These are phyloP conservation scores for Microplitis manilae DNA, from an alignment of 2,888 invertebrate genomes.

Conservation along the genomic window DNA sequence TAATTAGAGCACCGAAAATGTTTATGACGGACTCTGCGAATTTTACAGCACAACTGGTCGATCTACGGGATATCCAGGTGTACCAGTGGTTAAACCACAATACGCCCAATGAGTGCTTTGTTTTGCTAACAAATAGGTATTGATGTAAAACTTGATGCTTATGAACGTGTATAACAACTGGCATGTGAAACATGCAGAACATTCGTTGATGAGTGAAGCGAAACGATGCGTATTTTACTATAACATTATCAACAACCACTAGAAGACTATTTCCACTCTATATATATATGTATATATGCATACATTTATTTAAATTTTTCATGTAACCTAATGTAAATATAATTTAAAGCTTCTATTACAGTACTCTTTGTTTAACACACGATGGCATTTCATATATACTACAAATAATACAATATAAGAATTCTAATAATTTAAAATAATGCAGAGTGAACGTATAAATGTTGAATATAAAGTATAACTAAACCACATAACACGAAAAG, in stretches of 20 bases:
- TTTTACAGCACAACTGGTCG: background rate
- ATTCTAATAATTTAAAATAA: background rate
- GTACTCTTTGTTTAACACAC: background rate
- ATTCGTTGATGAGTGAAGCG: constrained; percentile 17
- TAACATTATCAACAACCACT: background rate
- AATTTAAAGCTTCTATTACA: too few relatives aligned
- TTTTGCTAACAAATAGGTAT: constrained; percentile 8
- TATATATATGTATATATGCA: too few relatives aligned
- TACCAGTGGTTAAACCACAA: constrained; percentile 10
- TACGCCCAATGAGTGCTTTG: background rate
- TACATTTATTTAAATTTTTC: too few relatives aligned
- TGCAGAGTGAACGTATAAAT: background rate
- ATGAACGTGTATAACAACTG: constrained; percentile 11
- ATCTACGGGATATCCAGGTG: background rate
- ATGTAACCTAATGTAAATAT: too few relatives aligned
- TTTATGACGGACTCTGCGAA: background rate
- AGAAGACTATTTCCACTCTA: too few relatives aligned
- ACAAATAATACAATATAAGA: background rate
- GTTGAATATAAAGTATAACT: background rate
- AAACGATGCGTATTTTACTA: background rate
- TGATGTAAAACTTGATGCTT: constrained; percentile 14
- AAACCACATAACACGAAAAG: constrained; percentile 10
- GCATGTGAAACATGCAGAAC: background rate
- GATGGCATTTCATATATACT: background rate
- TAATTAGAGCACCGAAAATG: background rate